Percentiles rank a stretch among this genome's conserved stretches.
Evolutionary conservation across 2,888 invertebrate species (phyloP).

Genomic region (Drosophila bunnanda): DNA sequence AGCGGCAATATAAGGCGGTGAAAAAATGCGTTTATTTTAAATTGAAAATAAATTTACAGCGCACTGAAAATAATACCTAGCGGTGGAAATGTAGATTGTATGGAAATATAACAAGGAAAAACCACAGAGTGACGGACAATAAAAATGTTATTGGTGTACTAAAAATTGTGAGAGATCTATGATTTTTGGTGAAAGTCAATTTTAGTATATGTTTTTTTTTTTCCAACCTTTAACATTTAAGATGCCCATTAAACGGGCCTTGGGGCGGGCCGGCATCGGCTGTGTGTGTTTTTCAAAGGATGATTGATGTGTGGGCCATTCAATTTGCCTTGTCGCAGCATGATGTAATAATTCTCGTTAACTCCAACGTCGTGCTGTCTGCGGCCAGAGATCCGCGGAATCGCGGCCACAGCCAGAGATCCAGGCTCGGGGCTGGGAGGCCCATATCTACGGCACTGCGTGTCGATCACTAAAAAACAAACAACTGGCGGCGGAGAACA

Average conservation of each 20-base stretch:
- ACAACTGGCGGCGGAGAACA: background rate
- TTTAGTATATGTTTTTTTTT: background rate
- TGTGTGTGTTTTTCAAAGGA: slow-evolving; percentile 22
- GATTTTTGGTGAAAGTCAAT: slow-evolving; percentile 14
- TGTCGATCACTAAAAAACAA: slow-evolving; percentile 62
- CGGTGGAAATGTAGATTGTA: slow-evolving; percentile 5
- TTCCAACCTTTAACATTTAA: background rate
- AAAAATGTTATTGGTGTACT: slow-evolving; percentile 24
- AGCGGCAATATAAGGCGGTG: slow-evolving; percentile 52
- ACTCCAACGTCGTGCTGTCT: slow-evolving; percentile 64
- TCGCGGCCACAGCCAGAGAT: slow-evolving; percentile 39
- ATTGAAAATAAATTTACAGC: slow-evolving; percentile 56
- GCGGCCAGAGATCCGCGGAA: slow-evolving; percentile 51
- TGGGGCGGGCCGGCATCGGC: background rate
- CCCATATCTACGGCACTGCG: slow-evolving; percentile 47
- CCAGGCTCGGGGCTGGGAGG: slow-evolving; percentile 11
- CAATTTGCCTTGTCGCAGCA: slow-evolving; percentile 50
- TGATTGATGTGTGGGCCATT: slow-evolving; percentile 49
- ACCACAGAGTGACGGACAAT: background rate
- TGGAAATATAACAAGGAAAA: slow-evolving; percentile 1
- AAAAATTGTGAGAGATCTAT: slow-evolving; percentile 1
- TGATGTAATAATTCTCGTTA: slow-evolving; percentile 79
- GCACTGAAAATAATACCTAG: slow-evolving; percentile 49
- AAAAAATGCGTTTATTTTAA: slow-evolving; percentile 69
- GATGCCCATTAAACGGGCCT: slow-evolving; percentile 3